Evolutionary conservation across 2,888 invertebrate genomes (phyloP), one percentile per base, ranked within the genome.

Genomic region (Cantharis nigra): DNA sequence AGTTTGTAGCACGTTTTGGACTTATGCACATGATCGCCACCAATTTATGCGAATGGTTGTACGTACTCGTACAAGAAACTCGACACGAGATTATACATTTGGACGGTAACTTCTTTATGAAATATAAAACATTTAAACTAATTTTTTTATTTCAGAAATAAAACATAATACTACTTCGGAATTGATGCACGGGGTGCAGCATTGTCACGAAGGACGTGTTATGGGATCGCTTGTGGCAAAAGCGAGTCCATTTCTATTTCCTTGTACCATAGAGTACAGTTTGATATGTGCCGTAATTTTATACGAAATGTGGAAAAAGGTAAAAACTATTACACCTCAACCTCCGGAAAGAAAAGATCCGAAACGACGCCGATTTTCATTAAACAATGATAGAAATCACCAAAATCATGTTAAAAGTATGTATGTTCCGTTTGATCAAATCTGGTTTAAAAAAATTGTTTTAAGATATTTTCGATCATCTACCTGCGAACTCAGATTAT

Each of bases 291-390:
- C 98, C 0, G 98, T 97, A 63, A 96, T 98, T 80, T 90, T 98
- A 71, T 98, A 97, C 87, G 96, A 98, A 65, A 97, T 98, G 95
- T 98, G 98, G 97, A 96, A 96, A 89, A 95, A 95, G 87, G 93
- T 95, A 13, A 79, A 80, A 23, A 71, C 28, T 14, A 20, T 65
- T 3, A 33, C 23, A 1, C 20, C n/a, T 49, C 65, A 86, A 90
- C 90, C 3, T 81, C 90, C 63, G 88, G 90, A 7, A 91, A 91
- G 85, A 94, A 94, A 85, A 92, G 94, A 81, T 94, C 94, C 49
- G 4, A 49, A 49, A n/a, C 49, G 5, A n/a, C 49, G 49, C 9
- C n/a, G 49, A 9, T 49, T n/a, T 49, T 64, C 64, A 0, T 26
- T 23, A 9, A 67, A 23, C 9, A 49, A 49, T 13, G 49, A 49